phyloP scores from a whole-genome alignment of 2,797 vertebrate species.

The Thripadectes ignobilis region DNA sequence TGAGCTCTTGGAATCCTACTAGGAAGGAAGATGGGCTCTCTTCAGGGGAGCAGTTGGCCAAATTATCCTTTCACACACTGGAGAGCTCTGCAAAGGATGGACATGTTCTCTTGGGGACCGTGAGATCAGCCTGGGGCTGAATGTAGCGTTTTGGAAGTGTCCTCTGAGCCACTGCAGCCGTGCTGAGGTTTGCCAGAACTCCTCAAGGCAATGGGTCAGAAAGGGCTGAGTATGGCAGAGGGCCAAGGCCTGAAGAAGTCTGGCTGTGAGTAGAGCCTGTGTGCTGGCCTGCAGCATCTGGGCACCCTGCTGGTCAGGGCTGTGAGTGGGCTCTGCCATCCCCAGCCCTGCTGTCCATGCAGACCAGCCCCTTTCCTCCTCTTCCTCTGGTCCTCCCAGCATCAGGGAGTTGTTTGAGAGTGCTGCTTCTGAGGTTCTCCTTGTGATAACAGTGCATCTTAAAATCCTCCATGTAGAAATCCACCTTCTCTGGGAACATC shows the following conservation, averaged over 20 bases:
- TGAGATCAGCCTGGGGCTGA: not conserved
- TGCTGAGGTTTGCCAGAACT: not conserved
- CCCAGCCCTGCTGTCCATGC: accelerated
- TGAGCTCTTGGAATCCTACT: not conserved
- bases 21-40: not conserved
- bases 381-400: not conserved
- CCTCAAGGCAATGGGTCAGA: not conserved
- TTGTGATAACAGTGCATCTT: not conserved
- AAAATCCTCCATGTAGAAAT: not conserved
- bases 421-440: not conserved
- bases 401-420: not conserved
- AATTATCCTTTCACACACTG: not conserved
- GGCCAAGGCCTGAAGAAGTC: not conserved
- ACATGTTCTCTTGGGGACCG: not conserved
- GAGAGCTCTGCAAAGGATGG: not conserved
- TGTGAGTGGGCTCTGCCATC: not conserved
- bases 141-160: not conserved
- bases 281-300: not conserved
- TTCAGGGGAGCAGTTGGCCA: not conserved
- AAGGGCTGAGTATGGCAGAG: not conserved
- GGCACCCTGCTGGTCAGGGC: accelerated
- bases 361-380: not conserved
- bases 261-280: not conserved
- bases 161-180: not conserved
- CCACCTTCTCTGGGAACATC: not conserved